Evolutionary conservation across 2,113 vertebrate genomes (phyloP).

Genomic region (Larimichthys polyactis): DNA sequence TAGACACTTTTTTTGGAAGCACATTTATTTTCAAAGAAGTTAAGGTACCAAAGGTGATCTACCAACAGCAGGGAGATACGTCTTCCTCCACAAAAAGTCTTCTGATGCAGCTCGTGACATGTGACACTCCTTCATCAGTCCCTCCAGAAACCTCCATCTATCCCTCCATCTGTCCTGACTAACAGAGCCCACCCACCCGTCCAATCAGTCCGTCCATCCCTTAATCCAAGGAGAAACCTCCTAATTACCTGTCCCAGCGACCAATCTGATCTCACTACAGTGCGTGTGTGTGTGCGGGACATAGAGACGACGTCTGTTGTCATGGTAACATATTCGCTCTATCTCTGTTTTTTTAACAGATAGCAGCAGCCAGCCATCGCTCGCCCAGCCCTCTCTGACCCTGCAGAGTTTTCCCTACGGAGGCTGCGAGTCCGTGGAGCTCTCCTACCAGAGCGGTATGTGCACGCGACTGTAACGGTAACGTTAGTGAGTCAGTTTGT

Average conservation of each 20-base stretch:
- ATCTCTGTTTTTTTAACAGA: constrained; percentile 77
- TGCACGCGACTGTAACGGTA: not conserved
- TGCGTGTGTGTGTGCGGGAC: not conserved
- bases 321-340: constrained; percentile 1
- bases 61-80: not conserved
- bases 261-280: not conserved
- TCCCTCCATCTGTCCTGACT: constrained; percentile 30
- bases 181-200: constrained; percentile 18
- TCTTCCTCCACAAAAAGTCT: not conserved
- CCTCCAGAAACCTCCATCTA: constrained; percentile 6
- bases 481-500: not conserved
- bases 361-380: constrained; percentile 91
- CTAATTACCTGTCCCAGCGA: constrained; percentile 34
- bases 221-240: constrained; percentile 37
- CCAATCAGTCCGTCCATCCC: constrained; percentile 19
- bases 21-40: not conserved
- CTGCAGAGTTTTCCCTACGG: constrained; percentile 96
- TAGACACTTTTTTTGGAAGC: not conserved
- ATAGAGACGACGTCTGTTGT: constrained; percentile 3
- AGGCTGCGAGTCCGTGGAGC: constrained; percentile 94
- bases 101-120: not conserved
- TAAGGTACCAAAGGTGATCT: not conserved
- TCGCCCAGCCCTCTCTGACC: constrained; percentile 92
- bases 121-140: not conserved
- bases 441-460: constrained; percentile 90